Percentiles rank a stretch among this genome's conserved stretches.
phyloP scores from a whole-genome alignment of 1,140 invertebrate species.

The Drosophila varians region DNA sequence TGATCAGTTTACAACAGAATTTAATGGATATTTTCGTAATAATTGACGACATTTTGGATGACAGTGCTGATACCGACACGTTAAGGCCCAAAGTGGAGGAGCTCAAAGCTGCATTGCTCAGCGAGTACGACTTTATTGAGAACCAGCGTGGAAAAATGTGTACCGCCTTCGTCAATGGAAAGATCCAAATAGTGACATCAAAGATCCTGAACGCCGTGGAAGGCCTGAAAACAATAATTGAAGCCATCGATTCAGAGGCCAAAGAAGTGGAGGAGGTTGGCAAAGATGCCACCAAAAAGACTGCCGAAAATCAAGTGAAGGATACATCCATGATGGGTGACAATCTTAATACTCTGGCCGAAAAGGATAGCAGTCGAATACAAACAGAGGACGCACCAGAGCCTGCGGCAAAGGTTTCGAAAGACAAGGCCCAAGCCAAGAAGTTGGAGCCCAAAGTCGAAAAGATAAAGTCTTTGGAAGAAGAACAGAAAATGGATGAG shows the following conservation, averaged over 20 bases:
- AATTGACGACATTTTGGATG: slow-evolving; percentile 61
- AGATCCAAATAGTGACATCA: slow-evolving; percentile 42
- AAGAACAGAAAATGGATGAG: neutral
- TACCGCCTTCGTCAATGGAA: slow-evolving; percentile 34
- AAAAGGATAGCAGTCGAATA: no score
- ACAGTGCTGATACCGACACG: slow-evolving; percentile 23
- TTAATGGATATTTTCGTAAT: slow-evolving; percentile 70
- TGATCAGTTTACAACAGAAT: slow-evolving; percentile 65
- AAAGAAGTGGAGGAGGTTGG: neutral
- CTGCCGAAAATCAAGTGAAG: slow-evolving; percentile 31
- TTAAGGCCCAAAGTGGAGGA: slow-evolving; percentile 45
- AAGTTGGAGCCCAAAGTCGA: neutral
- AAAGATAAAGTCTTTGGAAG: neutral
- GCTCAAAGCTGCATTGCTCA: slow-evolving; percentile 34
- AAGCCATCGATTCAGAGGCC: neutral
- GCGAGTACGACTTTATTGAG: slow-evolving; percentile 60
- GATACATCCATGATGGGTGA: slow-evolving; percentile 1
- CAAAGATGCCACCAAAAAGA: neutral
- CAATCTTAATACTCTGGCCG: slow-evolving; percentile 9
- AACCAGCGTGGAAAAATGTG: slow-evolving; percentile 26
- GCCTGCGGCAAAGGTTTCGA: no score
- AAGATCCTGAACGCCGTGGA: slow-evolving; percentile 41
- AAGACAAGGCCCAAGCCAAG: no score
- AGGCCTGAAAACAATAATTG: slow-evolving; percentile 26
- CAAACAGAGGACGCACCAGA: no score